Base-by-base conservation (phyloP, 2,888 invertebrate genomes). In the Epistrophella euchroma region DNA sequence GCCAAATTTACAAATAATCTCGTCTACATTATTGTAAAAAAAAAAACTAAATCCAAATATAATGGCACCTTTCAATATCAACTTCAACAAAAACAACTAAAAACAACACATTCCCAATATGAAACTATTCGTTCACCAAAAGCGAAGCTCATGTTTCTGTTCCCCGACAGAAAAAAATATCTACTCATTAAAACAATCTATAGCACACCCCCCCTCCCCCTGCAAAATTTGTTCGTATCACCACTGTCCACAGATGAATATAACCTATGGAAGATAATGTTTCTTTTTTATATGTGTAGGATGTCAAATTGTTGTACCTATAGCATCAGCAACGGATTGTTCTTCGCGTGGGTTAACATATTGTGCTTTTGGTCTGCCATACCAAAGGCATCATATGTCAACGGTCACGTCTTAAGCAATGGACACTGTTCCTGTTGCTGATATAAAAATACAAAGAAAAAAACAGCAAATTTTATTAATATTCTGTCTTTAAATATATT, bases 301-400 rank as follows among this genome's bases (percentile, higher is more conserved):
- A 80, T 55, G 84, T 73, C 68, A 80, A 80, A 84, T 76, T 40
- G 35, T 17, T 17, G 19, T 32, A 32, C 4, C 25, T 4, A n/a
- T 37, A 40, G 72, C 43, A 62, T 35, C 47, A 47, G 32, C 76
- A 43, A 55, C 13, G 32, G 19, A 58, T 35, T 60, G 71, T 19
- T 56, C 37, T 9, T 45, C 58, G 71, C 84, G 84, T 84, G 56
- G 84, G 84, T 55, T 80, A 72, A 50, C 71, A 79, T 37, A 75
- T 64, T 74, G 71, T 56, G 62, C 43, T 74, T 10, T 66, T 74
- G 40, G 52, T 52, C 73, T 82, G 25, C 10, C 1, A 10, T 52
- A 22, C 13, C 50, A 47, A 37, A 77, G 45, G 22, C 60, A 62
- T 73, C 77, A 83, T 70, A 82, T 82, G 73, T 72, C 82, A 82